phyloP scores from a whole-genome alignment of 2,113 vertebrate species.

The Malaclemys terrapin region DNA sequence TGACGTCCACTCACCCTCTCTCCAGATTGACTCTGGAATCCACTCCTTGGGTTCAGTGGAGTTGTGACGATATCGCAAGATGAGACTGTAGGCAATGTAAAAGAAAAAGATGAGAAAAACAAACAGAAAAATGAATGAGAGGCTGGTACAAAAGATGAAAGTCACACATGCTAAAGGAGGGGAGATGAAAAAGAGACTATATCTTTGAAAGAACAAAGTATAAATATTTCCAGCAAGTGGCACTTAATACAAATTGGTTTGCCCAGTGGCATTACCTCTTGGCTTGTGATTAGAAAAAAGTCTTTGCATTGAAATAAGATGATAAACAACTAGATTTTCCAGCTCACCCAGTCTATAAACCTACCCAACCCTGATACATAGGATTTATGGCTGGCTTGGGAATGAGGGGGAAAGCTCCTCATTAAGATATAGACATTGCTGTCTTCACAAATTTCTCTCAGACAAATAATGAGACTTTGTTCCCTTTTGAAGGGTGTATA shows the following conservation, averaged over 20 bases:
- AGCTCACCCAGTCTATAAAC: not conserved
- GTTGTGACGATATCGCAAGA: not conserved
- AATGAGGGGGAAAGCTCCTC: not conserved
- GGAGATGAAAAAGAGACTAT: not conserved
- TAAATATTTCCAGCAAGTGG: not conserved
- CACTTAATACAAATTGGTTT: not conserved
- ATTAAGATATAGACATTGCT: not conserved
- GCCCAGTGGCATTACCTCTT: not conserved
- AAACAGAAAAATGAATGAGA: not conserved
- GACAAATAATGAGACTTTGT: not conserved
- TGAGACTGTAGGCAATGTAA: not conserved
- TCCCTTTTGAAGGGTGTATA: not conserved
- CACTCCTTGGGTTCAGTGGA: not conserved
- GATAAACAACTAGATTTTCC: not conserved
- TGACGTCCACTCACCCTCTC: not conserved
- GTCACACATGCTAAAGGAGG: not conserved
- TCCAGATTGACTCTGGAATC: not conserved
- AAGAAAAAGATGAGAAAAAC: not conserved
- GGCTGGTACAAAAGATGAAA: not conserved
- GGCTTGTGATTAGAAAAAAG: not conserved
- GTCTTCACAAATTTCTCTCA: not conserved
- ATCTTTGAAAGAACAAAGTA: not conserved
- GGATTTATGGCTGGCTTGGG: not conserved
- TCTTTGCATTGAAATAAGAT: accelerated
- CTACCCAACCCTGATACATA: not conserved